Percentiles rank a stretch among this genome's conserved stretches.
These are phyloP conservation scores for Lytechinus pictus DNA, from an alignment of 35 echinoderm and acorn worm species.

Conservation along the genomic window DNA sequence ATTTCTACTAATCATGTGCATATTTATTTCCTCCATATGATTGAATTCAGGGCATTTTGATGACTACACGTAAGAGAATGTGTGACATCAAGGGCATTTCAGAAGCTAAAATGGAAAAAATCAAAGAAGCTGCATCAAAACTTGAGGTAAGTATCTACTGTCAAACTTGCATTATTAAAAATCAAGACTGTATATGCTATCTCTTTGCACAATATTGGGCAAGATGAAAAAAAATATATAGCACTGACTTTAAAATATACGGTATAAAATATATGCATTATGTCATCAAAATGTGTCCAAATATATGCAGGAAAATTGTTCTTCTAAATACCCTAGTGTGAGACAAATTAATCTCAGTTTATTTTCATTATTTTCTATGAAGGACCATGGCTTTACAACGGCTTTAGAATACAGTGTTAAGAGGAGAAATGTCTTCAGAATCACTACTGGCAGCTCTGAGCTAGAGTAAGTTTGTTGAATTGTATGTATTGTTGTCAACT, in stretches of 20 bases:
- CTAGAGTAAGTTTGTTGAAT: slow-evolving; percentile 78
- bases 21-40: background rate
- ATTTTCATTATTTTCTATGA: background rate
- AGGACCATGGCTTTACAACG: slow-evolving; percentile 93
- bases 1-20: too few species aligned
- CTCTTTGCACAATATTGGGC: background rate
- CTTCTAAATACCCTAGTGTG: too few species aligned
- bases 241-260: too few species aligned
- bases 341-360: too few species aligned
- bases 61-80: slow-evolving; percentile 91
- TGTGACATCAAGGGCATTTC: slow-evolving; percentile 99
- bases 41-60: slow-evolving; percentile 73
- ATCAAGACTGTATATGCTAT: background rate
- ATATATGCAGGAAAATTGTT: too few species aligned
- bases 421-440: slow-evolving; percentile 88
- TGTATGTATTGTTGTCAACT: too few species aligned
- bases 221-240: background rate
- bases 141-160: slow-evolving; percentile 61
- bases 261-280: too few species aligned
- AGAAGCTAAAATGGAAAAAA: slow-evolving; percentile 99
- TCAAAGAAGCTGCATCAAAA: slow-evolving; percentile 95
- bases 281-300: too few species aligned
- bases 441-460: slow-evolving; percentile 92
- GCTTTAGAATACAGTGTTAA: slow-evolving; percentile 83
- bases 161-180: background rate